A percentile compares a stretch with the other conserved stretches of the same genome.
Evolutionary conservation across 2,113 vertebrate species (phyloP).

Genomic region (Cromileptes altivelis): DNA sequence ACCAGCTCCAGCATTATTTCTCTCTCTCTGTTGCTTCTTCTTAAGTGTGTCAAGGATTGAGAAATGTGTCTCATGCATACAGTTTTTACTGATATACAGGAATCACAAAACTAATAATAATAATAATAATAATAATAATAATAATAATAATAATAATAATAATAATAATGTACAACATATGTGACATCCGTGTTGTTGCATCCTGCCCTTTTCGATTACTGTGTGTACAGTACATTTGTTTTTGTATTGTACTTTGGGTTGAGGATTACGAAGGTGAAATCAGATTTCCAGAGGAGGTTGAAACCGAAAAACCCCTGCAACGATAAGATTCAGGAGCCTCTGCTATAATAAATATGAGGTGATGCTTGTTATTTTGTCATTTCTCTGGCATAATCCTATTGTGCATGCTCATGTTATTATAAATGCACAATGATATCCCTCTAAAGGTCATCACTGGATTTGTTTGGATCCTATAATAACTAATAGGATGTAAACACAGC

Average conservation of each 20-base stretch:
- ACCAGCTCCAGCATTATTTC: not conserved
- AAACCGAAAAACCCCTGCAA: conserved; percentile 14
- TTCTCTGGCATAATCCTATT: conserved; percentile 27
- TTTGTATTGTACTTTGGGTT: not conserved
- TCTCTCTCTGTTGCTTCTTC: conserved; percentile 4
- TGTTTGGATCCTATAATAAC: conserved; percentile 20
- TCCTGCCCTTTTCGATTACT: not conserved
- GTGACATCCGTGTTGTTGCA: not conserved
- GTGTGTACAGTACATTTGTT: not conserved
- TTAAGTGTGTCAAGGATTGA: not conserved
- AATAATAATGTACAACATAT: not conserved
- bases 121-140: not conserved
- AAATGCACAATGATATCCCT: conserved; percentile 26
- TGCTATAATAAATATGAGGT: conserved; percentile 35
- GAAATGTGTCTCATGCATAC: conserved; percentile 1
- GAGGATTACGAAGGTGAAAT: conserved; percentile 1
- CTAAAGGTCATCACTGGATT: conserved; percentile 57
- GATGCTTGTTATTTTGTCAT: conserved; percentile 31
- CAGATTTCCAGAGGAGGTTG: not conserved
- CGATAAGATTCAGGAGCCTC: not conserved
- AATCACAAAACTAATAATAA: not conserved
- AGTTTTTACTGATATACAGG: not conserved
- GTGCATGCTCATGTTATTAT: conserved; percentile 37
- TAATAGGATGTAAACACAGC: conserved; percentile 11
- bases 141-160: not conserved